Conservation (phyloP, 2,797 vertebrate species). For the Pantherophis alleghaniensis region DNA sequence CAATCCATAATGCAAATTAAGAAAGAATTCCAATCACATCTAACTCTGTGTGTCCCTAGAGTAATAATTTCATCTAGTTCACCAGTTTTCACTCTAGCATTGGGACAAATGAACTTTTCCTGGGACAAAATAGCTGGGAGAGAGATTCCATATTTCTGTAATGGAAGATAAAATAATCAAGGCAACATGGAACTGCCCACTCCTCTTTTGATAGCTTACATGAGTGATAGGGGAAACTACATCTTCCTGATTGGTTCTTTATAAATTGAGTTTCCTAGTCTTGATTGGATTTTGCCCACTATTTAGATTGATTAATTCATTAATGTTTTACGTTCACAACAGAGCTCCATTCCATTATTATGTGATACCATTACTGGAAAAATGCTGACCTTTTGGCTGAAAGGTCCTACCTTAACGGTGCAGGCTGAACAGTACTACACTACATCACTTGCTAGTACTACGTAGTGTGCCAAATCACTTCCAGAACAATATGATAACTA, state of each 20-base stretch:
- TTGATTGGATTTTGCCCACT: not conserved
- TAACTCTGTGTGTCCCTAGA: not conserved
- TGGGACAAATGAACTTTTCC: not conserved
- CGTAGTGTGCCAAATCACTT: not conserved
- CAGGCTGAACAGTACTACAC: not conserved
- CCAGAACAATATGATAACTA: conserved; percentile 6
- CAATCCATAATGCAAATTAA: not conserved
- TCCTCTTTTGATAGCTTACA: not conserved
- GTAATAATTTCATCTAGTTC: not conserved
- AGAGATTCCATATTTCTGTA: not conserved
- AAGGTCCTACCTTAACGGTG: not conserved
- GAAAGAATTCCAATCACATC: not conserved
- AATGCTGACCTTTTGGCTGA: not conserved
- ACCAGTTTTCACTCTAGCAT: not conserved
- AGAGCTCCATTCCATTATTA: not conserved
- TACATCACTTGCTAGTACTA: not conserved
- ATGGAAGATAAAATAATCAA: not conserved
- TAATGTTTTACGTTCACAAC: not conserved
- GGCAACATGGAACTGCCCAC: not conserved
- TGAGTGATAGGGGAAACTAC: not conserved
- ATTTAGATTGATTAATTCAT: not conserved
- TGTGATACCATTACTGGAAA: not conserved
- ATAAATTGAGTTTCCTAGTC: not conserved
- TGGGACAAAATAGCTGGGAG: not conserved
- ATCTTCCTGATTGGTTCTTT: not conserved